A percentile compares a stretch with the other conserved stretches of the same genome.
Evolutionary conservation across 30 jellyfish, hydroid and myxozoan species (phyloP).

Genomic region (Rhopilema esculentum): DNA sequence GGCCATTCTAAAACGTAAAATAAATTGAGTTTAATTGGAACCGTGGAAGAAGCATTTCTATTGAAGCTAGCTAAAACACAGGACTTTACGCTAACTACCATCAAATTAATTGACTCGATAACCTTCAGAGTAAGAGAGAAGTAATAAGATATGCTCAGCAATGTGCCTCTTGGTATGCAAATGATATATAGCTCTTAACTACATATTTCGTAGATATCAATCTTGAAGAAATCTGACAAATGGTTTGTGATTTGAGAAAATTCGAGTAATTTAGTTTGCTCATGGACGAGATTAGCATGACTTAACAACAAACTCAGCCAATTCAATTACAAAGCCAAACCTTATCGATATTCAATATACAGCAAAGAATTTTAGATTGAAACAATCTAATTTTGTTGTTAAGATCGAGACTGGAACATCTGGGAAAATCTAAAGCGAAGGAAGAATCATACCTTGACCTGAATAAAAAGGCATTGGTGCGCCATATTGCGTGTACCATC

Average conservation of each 20-base stretch:
- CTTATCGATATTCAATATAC: neutral
- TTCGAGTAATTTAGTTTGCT: neutral
- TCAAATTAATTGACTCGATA: neutral
- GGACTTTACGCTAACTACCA: too few species aligned
- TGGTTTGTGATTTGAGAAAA: neutral
- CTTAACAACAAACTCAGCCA: neutral
- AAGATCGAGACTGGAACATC: neutral
- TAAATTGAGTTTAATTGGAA: neutral
- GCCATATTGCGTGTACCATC: slow-evolving; percentile 71
- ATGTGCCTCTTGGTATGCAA: neutral
- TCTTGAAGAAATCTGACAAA: neutral
- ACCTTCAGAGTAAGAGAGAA: too few species aligned
- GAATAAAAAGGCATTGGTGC: slow-evolving; percentile 64
- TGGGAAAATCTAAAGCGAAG: neutral
- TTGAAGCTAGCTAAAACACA: too few species aligned
- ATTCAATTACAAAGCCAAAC: too few species aligned
- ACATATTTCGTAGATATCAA: neutral
- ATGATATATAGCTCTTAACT: neutral
- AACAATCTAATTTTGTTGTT: neutral
- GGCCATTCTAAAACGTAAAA: slow-evolving; percentile 45
- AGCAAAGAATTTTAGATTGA: neutral
- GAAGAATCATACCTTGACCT: slow-evolving; percentile 36
- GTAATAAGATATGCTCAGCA: neutral
- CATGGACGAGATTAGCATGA: neutral
- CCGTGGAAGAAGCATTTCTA: neutral